Conservation (phyloP, 2,888 invertebrate genomes). For the Alsophila aescularia region DNA sequence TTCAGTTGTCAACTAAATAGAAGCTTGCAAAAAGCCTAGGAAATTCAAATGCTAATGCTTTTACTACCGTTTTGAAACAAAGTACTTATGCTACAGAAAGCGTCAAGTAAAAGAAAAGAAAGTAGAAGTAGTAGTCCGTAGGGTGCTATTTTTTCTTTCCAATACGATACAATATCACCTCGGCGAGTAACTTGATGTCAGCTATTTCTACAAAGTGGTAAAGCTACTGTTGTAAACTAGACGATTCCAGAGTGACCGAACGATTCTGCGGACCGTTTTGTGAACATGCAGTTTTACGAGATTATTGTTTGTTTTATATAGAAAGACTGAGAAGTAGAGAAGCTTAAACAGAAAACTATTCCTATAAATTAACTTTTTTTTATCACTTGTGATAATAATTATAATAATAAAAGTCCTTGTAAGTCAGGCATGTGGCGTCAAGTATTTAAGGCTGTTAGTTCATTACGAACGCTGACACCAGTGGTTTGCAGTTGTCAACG, state of each 20-base stretch:
- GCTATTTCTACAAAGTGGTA: conserved; percentile 23
- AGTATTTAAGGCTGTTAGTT: no score
- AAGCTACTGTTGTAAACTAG: conserved; percentile 23
- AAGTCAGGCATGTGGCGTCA: no score
- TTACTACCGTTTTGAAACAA: background rate
- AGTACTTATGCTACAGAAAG: background rate
- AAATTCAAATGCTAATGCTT: no score
- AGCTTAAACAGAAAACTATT: background rate
- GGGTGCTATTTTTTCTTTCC: conserved; percentile 4
- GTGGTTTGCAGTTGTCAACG: no score
- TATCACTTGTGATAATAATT: background rate
- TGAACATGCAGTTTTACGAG: conserved; percentile 23
- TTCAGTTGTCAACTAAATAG: no score
- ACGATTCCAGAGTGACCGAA: no score
- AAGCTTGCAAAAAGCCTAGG: no score
- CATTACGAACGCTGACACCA: no score
- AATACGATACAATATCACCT: conserved; percentile 8
- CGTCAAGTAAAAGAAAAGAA: background rate
- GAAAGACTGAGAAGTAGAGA: conserved; percentile 1
- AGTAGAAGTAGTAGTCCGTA: no score
- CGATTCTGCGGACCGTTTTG: conserved; percentile 7
- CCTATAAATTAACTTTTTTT: background rate
- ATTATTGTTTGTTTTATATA: conserved; percentile 15
- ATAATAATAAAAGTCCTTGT: no score
- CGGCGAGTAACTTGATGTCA: conserved; percentile 19